Base-by-base conservation (phyloP, 2,797 vertebrate genomes). In the Melanogrammus aeglefinus region DNA sequence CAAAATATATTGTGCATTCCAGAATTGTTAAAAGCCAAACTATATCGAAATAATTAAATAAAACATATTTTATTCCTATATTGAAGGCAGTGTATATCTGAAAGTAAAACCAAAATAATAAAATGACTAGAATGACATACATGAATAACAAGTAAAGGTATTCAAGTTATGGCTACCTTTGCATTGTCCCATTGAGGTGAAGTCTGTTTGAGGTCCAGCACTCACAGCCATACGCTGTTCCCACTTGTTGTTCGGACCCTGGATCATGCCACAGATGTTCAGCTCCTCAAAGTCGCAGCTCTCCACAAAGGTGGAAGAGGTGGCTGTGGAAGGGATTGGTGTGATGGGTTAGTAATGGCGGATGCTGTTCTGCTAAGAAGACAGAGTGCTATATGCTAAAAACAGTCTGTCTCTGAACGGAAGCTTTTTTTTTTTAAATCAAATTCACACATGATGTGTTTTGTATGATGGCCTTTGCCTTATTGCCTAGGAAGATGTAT, bases 191-290 rank as follows among this genome's bases (percentile, higher is more conserved):
- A 94, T 87, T 79, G 88, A 92, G 74, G 95, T 95, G 86, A 96
- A 93, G 89, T 98, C 96, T 0, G 77, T 93, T 35, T 81, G 75
- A 12, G 96, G 95, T 0, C 95, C 96, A 38, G 84, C 77, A 0
- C 85, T 71, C 72, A 87, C 86, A 21, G 78, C 85, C 7, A 86
- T 91, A n/a, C 88, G 80, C 10, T 81, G 90, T 13, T 92, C 82
- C 97, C 97, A 97, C 69, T 93, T 90, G 74, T 93, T 91, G 1
- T n/a, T 86, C 69, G 90, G 82, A 85, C 91, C 92, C 89, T 96
- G 95, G 90, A 96, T 93, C 96, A 97, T 97, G 39, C 97, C 96
- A 82, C 97, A 97, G 4, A 97, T 92, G 77, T 96, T 96, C 70
- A 93, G 94, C 82, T 94, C 85, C 88, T 98, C 96, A 92, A 98